Evolutionary conservation across 2,113 vertebrate species (phyloP).

Genomic region (Clarias magur): DNA sequence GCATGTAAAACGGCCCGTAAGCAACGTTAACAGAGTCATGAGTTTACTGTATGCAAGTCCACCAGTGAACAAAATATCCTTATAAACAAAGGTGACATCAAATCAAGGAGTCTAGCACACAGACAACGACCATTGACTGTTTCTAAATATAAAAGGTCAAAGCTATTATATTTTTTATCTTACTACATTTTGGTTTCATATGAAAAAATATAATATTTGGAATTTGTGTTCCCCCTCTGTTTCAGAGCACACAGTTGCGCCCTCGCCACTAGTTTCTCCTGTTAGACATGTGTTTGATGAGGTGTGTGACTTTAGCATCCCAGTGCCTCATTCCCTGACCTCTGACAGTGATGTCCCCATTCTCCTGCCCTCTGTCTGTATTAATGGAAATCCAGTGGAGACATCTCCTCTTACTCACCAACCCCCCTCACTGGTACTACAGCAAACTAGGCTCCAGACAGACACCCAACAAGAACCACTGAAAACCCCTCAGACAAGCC

Average conservation of each 20-base stretch:
- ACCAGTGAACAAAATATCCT: too few relatives aligned
- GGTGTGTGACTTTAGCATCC: conserved; percentile 69
- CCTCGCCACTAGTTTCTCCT: conserved; percentile 79
- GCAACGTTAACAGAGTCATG: too few relatives aligned
- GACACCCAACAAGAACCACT: conserved; percentile 31
- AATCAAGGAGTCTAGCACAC: too few relatives aligned
- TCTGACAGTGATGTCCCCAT: conserved; percentile 62
- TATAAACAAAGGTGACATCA: too few relatives aligned
- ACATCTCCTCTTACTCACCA: conserved; percentile 55
- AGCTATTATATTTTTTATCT: background rate
- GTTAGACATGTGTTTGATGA: conserved; percentile 84
- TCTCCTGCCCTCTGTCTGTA: conserved; percentile 75
- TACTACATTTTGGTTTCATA: background rate
- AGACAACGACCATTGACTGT: too few relatives aligned
- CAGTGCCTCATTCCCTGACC: conserved; percentile 62
- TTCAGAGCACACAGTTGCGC: conserved; percentile 72
- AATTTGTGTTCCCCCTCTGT: background rate
- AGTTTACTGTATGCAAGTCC: too few relatives aligned
- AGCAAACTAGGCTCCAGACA: conserved; percentile 38
- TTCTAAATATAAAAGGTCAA: background rate
- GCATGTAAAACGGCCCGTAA: too few relatives aligned
- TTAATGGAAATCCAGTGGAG: conserved; percentile 88
- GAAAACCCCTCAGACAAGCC: conserved; percentile 31
- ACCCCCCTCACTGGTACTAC: conserved; percentile 48
- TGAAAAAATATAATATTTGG: too few relatives aligned